Base-by-base conservation (phyloP, 2,113 vertebrate genomes). In the Pedionomus torquatus region DNA sequence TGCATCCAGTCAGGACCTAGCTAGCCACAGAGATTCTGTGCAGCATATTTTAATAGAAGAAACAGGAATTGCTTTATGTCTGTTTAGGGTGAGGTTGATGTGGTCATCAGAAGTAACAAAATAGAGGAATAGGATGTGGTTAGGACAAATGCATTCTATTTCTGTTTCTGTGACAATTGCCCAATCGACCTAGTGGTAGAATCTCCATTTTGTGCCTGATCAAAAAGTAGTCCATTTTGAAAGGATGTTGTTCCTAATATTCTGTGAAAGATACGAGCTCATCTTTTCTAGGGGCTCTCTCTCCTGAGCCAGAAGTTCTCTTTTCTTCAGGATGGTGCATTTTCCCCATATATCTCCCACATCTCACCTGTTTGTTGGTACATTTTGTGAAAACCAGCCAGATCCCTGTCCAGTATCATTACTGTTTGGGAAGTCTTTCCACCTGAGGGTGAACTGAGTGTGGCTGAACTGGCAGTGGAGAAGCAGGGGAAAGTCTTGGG, bases 341-440 rank as follows among this genome's bases (percentile, higher is more conserved):
- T 75, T 65, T 25, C 19, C 8, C 37, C 1, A 1, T n/a, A 43
- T 89, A 20, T 43, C 33, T 83, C 51, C 30, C 64, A 55, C 52
- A 68, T 48, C 20, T 92, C 74, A 60, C 51, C 68, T 83, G n/a
- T 37, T 79, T 74, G 30, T 24, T 79, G 1, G 2, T 2, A 3
- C 4, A 5, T 91, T 83, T 74, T 81, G 43, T 81, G 51, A 86
- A 46, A 77, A 58, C n/a, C 61, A 31, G 23, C 26, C 51, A 18
- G 43, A 58, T 71, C 44, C 14, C 16, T 71, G 35, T 11, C 39
- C 0, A 0, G 5, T 31, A 31, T 37, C 54, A 49, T 13, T 17
- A 4, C 6, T 26, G 18, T 31, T n/a, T 69, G 71, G 63, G 63
- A 82, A 43, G 31, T 9, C 11, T 60, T 96, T 86, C 23, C 21